Percentiles rank a stretch among this genome's conserved stretches.
Conservation (phyloP, 2,888 invertebrate species). For the Brachylomia viminalis region DNA sequence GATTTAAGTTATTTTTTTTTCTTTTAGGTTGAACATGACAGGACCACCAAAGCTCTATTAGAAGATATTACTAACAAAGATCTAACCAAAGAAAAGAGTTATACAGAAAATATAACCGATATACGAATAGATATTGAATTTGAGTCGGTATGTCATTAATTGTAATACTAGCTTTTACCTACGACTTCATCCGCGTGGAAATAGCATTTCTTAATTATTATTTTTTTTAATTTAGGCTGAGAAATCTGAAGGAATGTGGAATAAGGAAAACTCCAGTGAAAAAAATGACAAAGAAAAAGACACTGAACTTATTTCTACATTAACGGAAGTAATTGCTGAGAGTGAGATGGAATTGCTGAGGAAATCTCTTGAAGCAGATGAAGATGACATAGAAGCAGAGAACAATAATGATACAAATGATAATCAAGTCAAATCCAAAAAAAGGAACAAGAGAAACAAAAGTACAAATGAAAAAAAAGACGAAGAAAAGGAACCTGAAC, state of each 20-base stretch:
- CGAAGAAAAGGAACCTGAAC: too few species aligned
- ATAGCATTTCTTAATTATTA: background rate
- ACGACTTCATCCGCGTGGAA: background rate
- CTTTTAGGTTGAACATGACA: conserved; percentile 4
- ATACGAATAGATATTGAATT: conserved; percentile 15
- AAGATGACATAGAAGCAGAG: conserved; percentile 18
- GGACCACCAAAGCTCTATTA: conserved; percentile 7
- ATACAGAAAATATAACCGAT: background rate
- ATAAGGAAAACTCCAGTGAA: conserved; percentile 1
- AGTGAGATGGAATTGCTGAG: conserved; percentile 13
- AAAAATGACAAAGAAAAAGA: background rate
- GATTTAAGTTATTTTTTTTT: background rate
- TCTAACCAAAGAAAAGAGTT: conserved; percentile 10
- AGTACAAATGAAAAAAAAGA: too few species aligned
- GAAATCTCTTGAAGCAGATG: conserved; percentile 8
- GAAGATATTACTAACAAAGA: conserved; percentile 9
- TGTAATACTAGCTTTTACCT: conserved; percentile 5
- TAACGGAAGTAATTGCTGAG: conserved; percentile 18
- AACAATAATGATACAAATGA: conserved; percentile 4
- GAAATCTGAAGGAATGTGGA: conserved; percentile 7
- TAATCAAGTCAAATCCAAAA: conserved; percentile 3
- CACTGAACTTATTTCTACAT: conserved; percentile 14
- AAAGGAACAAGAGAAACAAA: conserved; percentile 8
- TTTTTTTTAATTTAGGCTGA: conserved; percentile 5
- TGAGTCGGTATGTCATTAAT: conserved; percentile 16